Evolutionary conservation across 2,888 invertebrate genomes (phyloP).

Genomic region (Dryobota labecula): DNA sequence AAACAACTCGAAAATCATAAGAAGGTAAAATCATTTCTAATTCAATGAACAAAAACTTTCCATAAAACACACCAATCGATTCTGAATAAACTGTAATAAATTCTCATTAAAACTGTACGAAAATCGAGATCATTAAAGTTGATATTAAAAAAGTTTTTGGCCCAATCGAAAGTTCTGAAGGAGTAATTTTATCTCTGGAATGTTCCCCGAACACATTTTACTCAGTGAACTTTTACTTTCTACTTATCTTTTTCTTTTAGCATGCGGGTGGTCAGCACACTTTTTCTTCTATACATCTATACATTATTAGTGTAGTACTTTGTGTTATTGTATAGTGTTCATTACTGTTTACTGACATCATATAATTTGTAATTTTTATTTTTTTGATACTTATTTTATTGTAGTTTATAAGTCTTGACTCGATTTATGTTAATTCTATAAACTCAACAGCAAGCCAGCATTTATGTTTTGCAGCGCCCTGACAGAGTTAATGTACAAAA

Average conservation of each 20-base stretch:
- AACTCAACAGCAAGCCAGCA: too few species aligned
- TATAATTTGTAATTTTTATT: too few species aligned
- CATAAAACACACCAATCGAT: constrained; percentile 19
- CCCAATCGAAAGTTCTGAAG: constrained; percentile 69
- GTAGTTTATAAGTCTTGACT: too few species aligned
- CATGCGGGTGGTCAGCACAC: constrained; percentile 7
- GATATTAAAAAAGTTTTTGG: constrained; percentile 75
- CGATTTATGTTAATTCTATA: too few species aligned
- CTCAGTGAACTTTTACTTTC: constrained; percentile 57
- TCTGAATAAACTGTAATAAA: constrained; percentile 41
- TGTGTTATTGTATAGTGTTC: too few species aligned
- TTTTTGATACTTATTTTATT: too few species aligned
- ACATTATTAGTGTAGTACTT: too few species aligned
- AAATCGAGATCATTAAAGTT: constrained; percentile 69
- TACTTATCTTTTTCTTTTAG: constrained; percentile 37
- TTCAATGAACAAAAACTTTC: constrained; percentile 16
- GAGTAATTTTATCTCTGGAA: constrained; percentile 69
- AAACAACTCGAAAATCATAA: not conserved
- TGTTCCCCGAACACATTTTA: constrained; percentile 63
- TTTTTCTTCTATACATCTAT: not conserved
- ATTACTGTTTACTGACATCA: too few species aligned
- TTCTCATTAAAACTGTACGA: constrained; percentile 55
- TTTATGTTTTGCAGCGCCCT: too few species aligned
- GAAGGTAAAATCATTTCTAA: not conserved
- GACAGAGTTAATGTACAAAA: too few species aligned